Base-by-base conservation (phyloP, 1,140 invertebrate species). In the Berghia stephanieae region DNA sequence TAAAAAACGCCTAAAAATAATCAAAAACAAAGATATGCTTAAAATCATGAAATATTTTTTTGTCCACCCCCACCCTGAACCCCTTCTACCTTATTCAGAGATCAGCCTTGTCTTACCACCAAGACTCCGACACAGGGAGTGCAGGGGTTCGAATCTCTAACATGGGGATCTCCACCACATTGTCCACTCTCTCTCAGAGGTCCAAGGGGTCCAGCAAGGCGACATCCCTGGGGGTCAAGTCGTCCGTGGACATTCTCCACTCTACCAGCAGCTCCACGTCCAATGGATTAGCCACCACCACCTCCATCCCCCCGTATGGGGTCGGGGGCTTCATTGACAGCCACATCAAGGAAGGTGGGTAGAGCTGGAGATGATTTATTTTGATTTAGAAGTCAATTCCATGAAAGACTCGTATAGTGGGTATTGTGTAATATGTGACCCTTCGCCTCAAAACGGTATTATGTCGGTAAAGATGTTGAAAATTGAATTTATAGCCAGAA, bases 161-260 rank as follows among this genome's bases (percentile, higher is more conserved):
- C 85, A 93, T 98, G 79, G 96, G 96, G 34, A 97, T 98, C 78
- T 98, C 96, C n/a, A 96, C 96, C 0, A 96, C 96, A 0, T 96
- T 95, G 75, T 98, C 96, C 0, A 98, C 96, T 21, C 91, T 96
- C 72, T 97, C 96, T 44, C 96, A 95, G 44, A 98, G 98, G 89
- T 95, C 95, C 83, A 96, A 95, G 89, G 83, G 83, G 27, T 83
- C 82, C 5, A 95, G 96, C 10, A 97, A 97, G 84, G 93, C 93
- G 90, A n/a, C n/a, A n/a, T n/a, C n/a, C n/a, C n/a, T n/a, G n/a
- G n/a, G n/a, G n/a, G n/a, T n/a, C n/a, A n/a, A n/a, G n/a, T n/a
- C n/a, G n/a, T n/a, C 60, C 49, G 67, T 55, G 63, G 63, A 34
- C 73, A 57, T 1, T 63, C 73, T n/a, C 57, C 57, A 1, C 67